A percentile compares a stretch with the other conserved stretches of the same genome.
phyloP scores from a whole-genome alignment of 2,797 vertebrate species.

The Sitta carolinensis region DNA sequence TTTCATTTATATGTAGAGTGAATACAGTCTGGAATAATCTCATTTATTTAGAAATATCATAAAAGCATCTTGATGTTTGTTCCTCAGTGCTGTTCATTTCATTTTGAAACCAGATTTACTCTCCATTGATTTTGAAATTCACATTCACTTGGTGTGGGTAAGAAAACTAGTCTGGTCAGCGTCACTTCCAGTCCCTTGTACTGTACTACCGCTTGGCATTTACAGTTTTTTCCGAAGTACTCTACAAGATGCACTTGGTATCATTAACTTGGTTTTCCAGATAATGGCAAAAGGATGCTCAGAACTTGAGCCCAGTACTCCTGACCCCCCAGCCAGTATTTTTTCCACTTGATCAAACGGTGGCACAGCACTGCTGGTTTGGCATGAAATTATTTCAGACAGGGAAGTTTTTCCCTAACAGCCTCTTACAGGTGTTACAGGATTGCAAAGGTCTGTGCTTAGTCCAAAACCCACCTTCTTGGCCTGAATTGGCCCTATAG shows the following conservation, averaged over 20 bases:
- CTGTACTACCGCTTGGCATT: not conserved
- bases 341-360: not conserved
- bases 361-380: not conserved
- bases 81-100: not conserved
- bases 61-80: not conserved
- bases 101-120: not conserved
- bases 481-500: not conserved
- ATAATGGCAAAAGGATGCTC: not conserved
- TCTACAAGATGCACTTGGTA: accelerated
- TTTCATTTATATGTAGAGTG: not conserved
- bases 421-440: not conserved
- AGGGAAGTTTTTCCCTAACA: not conserved
- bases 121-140: not conserved
- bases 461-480: not conserved
- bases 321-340: not conserved
- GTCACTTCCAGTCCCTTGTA: not conserved
- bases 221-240: not conserved
- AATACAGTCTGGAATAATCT: not conserved
- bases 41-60: not conserved
- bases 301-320: not conserved
- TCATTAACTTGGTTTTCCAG: not conserved
- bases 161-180: not conserved
- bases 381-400: not conserved
- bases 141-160: not conserved
- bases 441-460: not conserved